Evolutionary conservation across 1,140 invertebrate genomes (phyloP).

Genomic region (Drosophila tani): DNA sequence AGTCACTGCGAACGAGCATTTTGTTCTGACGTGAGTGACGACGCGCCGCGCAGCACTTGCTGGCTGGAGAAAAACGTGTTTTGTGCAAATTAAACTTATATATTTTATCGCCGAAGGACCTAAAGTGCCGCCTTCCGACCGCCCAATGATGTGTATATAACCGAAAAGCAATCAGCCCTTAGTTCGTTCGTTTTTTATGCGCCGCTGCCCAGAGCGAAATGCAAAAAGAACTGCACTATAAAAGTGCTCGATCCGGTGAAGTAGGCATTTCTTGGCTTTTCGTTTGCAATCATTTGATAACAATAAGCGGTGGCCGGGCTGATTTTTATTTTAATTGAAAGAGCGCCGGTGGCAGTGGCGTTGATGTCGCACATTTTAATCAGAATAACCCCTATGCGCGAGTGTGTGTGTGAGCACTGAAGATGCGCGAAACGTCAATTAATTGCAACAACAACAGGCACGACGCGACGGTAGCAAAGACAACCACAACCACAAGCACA

Average conservation of each 20-base stretch:
- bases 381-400: slow-evolving; percentile 29
- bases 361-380: slow-evolving; percentile 23
- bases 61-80: slow-evolving; percentile 61
- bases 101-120: slow-evolving; percentile 5
- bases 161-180: neutral
- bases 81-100: slow-evolving; percentile 28
- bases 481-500: slow-evolving; percentile 36
- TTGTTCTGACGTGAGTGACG: slow-evolving; percentile 35
- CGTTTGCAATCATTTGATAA: slow-evolving; percentile 69
- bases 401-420: slow-evolving; percentile 35
- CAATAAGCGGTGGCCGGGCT: slow-evolving; percentile 48
- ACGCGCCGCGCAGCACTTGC: slow-evolving; percentile 13
- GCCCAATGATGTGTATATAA: slow-evolving; percentile 4
- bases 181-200: neutral
- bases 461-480: slow-evolving; percentile 12
- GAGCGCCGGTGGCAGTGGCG: slow-evolving; percentile 10
- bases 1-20: slow-evolving; percentile 25
- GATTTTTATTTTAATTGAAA: slow-evolving; percentile 32
- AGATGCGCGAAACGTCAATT: slow-evolving; percentile 76
- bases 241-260: slow-evolving; percentile 38
- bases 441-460: slow-evolving; percentile 53
- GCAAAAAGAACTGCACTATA: slow-evolving; percentile 42
- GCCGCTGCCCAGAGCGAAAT: slow-evolving; percentile 6
- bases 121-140: too few relatives aligned
- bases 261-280: slow-evolving; percentile 28